phyloP scores from a whole-genome alignment of 30 jellyfish, hydroid and myxozoan genomes.

The Sanderia malayensis region DNA sequence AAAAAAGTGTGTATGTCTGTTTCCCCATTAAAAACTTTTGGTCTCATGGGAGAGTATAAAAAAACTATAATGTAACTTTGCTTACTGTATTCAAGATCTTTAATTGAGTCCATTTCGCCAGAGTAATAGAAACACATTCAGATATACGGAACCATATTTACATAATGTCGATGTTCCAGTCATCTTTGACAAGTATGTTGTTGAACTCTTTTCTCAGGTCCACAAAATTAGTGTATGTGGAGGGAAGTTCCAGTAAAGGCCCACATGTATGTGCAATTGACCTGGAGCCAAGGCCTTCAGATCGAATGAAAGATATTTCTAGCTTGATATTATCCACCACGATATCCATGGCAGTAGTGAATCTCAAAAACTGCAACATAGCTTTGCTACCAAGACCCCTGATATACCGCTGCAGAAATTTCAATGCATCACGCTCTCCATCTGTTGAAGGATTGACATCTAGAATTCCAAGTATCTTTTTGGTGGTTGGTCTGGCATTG shows the following conservation, averaged over 20 bases:
- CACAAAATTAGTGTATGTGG: slow-evolving; percentile 25
- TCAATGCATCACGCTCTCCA: slow-evolving; percentile 39
- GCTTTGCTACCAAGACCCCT: slow-evolving; percentile 21
- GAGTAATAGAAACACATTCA: too few relatives aligned
- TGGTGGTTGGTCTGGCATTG: slow-evolving; percentile 14
- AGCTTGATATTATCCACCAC: slow-evolving; percentile 20
- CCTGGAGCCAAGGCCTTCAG: slow-evolving; percentile 28
- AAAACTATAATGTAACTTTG: too few relatives aligned
- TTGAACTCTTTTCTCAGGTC: slow-evolving; percentile 50
- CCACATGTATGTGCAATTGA: slow-evolving; percentile 67
- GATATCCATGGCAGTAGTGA: slow-evolving; percentile 49
- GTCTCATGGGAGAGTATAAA: too few relatives aligned
- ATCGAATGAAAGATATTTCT: background rate
- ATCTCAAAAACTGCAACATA: slow-evolving; percentile 23
- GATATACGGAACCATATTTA: too few relatives aligned
- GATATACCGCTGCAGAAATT: slow-evolving; percentile 27
- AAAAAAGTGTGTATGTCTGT: too few relatives aligned
- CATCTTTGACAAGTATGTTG: slow-evolving; percentile 24
- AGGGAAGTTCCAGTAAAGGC: slow-evolving; percentile 38
- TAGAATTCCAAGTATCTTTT: slow-evolving; percentile 14
- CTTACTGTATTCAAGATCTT: too few relatives aligned
- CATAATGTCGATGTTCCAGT: slow-evolving; percentile 26
- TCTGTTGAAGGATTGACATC: slow-evolving; percentile 34
- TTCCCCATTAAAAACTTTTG: too few relatives aligned
- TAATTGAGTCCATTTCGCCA: too few relatives aligned